phyloP scores from a whole-genome alignment of 2,888 invertebrate species.

The Calameuta pallipes region DNA sequence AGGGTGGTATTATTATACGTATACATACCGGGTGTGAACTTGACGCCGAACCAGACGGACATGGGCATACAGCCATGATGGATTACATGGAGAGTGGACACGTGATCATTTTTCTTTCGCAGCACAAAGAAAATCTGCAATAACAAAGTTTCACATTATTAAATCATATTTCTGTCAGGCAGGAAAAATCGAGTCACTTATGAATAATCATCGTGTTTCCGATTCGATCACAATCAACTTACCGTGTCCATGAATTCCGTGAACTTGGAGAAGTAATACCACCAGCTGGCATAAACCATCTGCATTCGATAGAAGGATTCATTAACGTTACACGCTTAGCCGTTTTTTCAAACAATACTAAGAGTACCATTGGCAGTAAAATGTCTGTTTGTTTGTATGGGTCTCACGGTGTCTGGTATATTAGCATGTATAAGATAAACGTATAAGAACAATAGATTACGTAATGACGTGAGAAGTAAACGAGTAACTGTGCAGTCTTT shows the following conservation, averaged over 20 bases:
- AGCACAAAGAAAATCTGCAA: constrained; percentile 92
- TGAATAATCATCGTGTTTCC: background rate
- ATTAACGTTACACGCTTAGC: background rate
- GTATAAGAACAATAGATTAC: background rate
- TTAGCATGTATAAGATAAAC: background rate
- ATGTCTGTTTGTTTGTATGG: background rate
- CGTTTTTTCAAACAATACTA: background rate
- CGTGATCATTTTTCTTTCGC: constrained; percentile 93
- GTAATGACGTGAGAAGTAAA: background rate
- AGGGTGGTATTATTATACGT: background rate
- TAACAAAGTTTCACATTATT: constrained; percentile 31
- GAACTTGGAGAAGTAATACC: constrained; percentile 97
- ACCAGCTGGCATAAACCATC: constrained; percentile 96
- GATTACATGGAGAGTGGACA: constrained; percentile 93
- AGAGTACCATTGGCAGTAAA: background rate
- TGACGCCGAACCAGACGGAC: constrained; percentile 97
- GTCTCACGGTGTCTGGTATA: background rate
- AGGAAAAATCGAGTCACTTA: background rate
- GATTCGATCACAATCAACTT: constrained; percentile 64
- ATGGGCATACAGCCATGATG: constrained; percentile 98
- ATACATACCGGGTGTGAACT: constrained; percentile 87
- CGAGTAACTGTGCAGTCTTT: background rate
- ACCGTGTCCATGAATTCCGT: constrained; percentile 97
- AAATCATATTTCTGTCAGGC: background rate
- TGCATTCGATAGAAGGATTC: constrained; percentile 64